phyloP scores from a whole-genome alignment of 2,113 vertebrate species.

The Anoura caudifer region DNA sequence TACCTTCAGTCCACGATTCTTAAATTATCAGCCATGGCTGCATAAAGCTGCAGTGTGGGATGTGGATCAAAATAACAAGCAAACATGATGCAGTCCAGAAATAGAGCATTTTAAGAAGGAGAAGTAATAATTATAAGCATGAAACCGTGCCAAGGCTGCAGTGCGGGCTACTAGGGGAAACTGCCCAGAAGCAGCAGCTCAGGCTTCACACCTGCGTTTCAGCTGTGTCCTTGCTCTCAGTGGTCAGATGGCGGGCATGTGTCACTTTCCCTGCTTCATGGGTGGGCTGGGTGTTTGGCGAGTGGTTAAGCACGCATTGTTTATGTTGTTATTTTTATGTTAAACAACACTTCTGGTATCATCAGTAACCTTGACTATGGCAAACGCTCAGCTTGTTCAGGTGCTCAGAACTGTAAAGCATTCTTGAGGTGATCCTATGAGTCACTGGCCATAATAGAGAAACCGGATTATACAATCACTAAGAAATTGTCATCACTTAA shows the following conservation, averaged over 20 bases:
- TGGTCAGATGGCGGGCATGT: neutral
- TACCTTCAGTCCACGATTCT: neutral
- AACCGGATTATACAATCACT: neutral
- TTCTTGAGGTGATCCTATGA: neutral
- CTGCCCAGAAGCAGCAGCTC: neutral
- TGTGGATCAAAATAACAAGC: slow-evolving; percentile 35
- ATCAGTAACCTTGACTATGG: neutral
- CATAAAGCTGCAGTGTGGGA: slow-evolving; percentile 1
- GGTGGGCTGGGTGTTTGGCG: neutral
- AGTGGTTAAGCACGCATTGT: neutral
- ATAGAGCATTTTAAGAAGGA: slow-evolving; percentile 34
- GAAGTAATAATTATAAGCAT: slow-evolving; percentile 17
- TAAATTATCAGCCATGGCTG: slow-evolving; percentile 28
- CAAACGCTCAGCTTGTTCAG: neutral
- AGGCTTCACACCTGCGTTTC: neutral
- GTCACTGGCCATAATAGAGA: neutral
- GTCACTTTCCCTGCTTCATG: neutral
- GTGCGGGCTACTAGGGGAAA: neutral
- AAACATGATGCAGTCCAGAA: slow-evolving; percentile 45
- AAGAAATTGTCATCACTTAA: neutral
- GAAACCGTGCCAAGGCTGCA: neutral
- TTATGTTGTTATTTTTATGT: neutral
- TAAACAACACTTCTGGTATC: neutral
- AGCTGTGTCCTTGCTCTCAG: neutral
- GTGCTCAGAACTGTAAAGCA: neutral